Percentiles rank a stretch among this genome's conserved stretches.
These are phyloP conservation scores for cattle (Bos taurus) DNA, from an alignment of 2,113 vertebrate species.

Conservation along the genomic window ARS-UCD2.0 NC_037333.1:9620501-9621000, in stretches of 20 bases:
- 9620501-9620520: neutral
- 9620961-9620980: neutral
- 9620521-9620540: neutral
- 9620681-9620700: neutral
- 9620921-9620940: neutral
- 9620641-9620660: neutral
- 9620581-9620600: neutral
- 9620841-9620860: neutral
- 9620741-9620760: neutral
- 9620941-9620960: neutral
- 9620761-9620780: neutral
- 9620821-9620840: neutral
- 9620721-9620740: neutral
- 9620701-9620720: neutral
- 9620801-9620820: neutral
- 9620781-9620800: neutral
- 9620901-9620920: rapidly evolving
- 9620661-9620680: neutral
- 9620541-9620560: neutral
- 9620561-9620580: neutral
- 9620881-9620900: neutral
- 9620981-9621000: neutral
- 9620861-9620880: neutral
- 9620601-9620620: neutral
- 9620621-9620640: neutral